A percentile compares a stretch with the other conserved stretches of the same genome.
Evolutionary conservation across 2,113 vertebrate genomes (phyloP).

Genomic region (Psammodynastes pulverulentus): DNA sequence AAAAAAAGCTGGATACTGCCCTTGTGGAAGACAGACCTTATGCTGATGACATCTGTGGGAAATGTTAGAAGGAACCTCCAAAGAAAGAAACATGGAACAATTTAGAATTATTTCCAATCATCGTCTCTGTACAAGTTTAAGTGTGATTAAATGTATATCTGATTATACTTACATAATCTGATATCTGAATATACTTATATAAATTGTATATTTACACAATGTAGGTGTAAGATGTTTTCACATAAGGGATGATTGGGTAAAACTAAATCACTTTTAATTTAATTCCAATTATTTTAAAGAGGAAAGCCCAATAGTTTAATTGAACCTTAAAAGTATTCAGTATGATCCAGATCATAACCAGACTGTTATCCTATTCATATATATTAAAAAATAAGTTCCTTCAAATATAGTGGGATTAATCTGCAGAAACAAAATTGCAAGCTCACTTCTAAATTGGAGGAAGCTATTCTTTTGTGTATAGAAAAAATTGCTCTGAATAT

Average conservation of each 20-base stretch:
- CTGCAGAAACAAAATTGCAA: neutral
- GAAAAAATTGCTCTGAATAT: neutral
- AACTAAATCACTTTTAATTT: neutral
- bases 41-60: neutral
- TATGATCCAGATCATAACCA: neutral
- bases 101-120: neutral
- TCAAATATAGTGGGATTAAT: neutral
- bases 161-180: neutral
- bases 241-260: neutral
- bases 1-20: neutral
- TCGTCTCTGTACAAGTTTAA: neutral
- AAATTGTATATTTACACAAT: neutral
- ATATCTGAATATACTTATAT: neutral
- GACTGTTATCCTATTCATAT: neutral
- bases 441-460: neutral
- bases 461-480: neutral
- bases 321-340: neutral
- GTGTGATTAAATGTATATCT: neutral
- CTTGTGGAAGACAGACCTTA: neutral
- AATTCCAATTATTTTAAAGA: neutral
- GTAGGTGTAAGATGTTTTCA: neutral
- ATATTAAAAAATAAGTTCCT: neutral
- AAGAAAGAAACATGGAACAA: neutral
- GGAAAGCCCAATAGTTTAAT: neutral
- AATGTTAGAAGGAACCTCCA: neutral